phyloP scores from a whole-genome alignment of 2,113 vertebrate genomes.

The Tamias sibiricus region DNA sequence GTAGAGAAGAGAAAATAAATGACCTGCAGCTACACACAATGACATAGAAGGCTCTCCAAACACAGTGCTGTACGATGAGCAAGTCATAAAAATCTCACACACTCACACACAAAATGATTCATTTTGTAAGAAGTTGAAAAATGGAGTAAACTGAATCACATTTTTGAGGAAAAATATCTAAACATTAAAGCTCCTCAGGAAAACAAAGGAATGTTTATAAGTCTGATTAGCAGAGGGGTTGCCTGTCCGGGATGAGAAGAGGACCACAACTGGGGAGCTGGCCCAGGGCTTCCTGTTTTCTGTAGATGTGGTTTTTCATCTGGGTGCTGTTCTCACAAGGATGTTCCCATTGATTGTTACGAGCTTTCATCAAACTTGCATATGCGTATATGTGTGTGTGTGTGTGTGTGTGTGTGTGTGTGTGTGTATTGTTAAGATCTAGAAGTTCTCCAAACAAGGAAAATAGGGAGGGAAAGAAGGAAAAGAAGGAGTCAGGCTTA shows the following conservation, averaged over 20 bases:
- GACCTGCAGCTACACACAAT: neutral
- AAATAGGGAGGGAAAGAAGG: neutral
- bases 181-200: neutral
- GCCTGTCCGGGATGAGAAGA: neutral
- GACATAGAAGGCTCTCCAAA: neutral
- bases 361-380: too few species aligned
- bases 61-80: neutral
- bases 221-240: fast-evolving
- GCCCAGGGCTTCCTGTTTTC: neutral
- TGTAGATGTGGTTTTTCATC: neutral
- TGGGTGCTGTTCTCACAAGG: neutral
- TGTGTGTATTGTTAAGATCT: too few species aligned
- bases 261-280: fast-evolving
- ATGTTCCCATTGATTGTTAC: neutral
- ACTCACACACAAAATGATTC: too few species aligned
- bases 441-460: neutral
- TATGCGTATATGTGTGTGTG: too few species aligned
- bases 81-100: neutral
- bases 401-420: too few species aligned
- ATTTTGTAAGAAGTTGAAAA: neutral
- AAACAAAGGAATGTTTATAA: neutral
- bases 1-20: conserved; percentile 14
- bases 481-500: neutral
- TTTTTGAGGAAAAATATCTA: neutral
- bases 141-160: neutral